Percentiles rank a stretch among this genome's conserved stretches.
phyloP scores from a whole-genome alignment of 2,888 invertebrate species.

The Xanthorhoe spadicearia region DNA sequence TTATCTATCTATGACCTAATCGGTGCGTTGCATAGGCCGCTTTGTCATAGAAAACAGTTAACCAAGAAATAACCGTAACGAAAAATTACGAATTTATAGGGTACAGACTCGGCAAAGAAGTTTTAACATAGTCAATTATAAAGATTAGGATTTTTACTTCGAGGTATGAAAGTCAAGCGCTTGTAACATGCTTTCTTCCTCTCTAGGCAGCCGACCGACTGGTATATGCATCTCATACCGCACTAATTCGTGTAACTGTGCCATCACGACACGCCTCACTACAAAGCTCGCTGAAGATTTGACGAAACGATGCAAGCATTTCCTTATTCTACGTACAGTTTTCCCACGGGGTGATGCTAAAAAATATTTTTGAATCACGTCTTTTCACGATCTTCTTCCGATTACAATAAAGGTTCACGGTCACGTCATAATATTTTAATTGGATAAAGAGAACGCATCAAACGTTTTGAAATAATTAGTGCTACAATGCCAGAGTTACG shows the following conservation, averaged over 20 bases:
- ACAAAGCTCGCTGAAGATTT: conserved; percentile 44
- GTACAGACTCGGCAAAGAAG: not conserved
- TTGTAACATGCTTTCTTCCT: conserved; percentile 4
- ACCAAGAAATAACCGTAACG: not conserved
- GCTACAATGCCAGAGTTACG: conserved; percentile 63
- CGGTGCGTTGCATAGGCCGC: not conserved
- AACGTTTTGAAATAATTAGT: conserved; percentile 70
- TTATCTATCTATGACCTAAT: not conserved
- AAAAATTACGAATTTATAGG: not conserved
- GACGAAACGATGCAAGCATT: conserved; percentile 42
- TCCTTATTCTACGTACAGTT: conserved; percentile 42
- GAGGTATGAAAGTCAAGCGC: not conserved
- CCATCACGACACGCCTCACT: conserved; percentile 51
- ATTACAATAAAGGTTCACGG: conserved; percentile 70
- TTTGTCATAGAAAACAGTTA: not conserved
- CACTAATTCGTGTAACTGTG: conserved; percentile 43
- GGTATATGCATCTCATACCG: conserved; percentile 5
- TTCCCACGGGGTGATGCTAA: conserved; percentile 40
- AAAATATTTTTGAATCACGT: conserved; percentile 35
- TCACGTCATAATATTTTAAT: conserved; percentile 66
- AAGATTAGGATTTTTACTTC: too few relatives aligned
- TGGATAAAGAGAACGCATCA: conserved; percentile 64
- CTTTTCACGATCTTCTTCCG: conserved; percentile 42
- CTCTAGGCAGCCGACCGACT: not conserved
- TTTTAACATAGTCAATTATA: not conserved